Evolutionary conservation across 2,797 vertebrate genomes (phyloP).

Genomic region (Enteromius fasciolatus): DNA sequence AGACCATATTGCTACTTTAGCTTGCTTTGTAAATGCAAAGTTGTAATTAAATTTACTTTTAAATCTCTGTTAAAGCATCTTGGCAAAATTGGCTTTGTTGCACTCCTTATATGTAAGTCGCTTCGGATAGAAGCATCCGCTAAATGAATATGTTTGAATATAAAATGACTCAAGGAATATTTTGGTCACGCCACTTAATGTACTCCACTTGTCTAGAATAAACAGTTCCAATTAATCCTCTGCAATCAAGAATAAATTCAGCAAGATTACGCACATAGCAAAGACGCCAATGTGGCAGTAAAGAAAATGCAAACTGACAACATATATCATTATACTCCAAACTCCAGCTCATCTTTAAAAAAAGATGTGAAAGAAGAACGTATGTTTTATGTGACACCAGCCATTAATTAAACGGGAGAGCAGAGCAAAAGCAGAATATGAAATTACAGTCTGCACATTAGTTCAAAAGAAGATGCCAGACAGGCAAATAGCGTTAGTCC

Average conservation of each 20-base stretch:
- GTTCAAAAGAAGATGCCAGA: conserved; percentile 14
- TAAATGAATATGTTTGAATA: not conserved
- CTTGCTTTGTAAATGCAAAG: no score
- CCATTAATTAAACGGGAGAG: conserved; percentile 29
- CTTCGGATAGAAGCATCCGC: not conserved
- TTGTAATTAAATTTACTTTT: no score
- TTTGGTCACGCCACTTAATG: not conserved
- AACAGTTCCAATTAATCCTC: not conserved
- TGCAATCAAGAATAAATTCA: not conserved
- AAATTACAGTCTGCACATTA: conserved; percentile 3
- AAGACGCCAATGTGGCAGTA: conserved; percentile 5
- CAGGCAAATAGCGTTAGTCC: conserved; percentile 21
- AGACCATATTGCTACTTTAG: no score
- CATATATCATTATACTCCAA: not conserved
- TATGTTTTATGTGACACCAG: conserved; percentile 35
- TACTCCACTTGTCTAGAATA: not conserved
- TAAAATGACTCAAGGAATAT: not conserved
- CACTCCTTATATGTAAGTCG: not conserved
- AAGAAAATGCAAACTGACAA: conserved; percentile 19
- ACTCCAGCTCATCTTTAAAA: not conserved
- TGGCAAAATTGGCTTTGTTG: not conserved
- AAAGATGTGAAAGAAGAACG: not conserved
- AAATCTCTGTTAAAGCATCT: not conserved
- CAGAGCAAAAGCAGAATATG: conserved; percentile 12
- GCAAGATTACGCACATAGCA: not conserved